Evolutionary conservation across 2,888 invertebrate species (phyloP).

Genomic region (Volucella bombylans): DNA sequence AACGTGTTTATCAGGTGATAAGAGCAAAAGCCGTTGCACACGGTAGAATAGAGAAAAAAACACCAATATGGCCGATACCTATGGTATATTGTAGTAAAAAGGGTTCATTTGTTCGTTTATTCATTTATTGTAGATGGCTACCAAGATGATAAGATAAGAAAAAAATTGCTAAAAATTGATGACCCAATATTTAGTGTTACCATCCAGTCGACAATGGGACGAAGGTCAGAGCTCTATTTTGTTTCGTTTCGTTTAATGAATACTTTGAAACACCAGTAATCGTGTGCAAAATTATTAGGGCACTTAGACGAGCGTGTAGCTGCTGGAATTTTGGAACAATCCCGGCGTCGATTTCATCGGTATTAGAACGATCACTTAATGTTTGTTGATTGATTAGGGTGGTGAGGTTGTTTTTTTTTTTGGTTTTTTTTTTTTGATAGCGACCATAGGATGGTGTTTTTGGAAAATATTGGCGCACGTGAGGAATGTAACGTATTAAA

Average conservation of each 20-base stretch:
- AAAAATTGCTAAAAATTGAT: background rate
- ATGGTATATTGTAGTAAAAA: background rate
- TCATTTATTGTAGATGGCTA: constrained; percentile 17
- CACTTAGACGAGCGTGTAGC: background rate
- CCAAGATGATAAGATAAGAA: constrained; percentile 57
- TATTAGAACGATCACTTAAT: constrained; percentile 21
- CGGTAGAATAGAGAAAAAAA: background rate
- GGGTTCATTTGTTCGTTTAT: background rate
- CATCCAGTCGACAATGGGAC: constrained; percentile 12
- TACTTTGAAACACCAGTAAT: background rate
- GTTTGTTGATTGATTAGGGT: constrained; percentile 46
- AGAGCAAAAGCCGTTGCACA: constrained; percentile 27
- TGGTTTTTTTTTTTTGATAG: no score
- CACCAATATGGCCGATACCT: constrained; percentile 21
- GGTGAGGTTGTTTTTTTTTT: background rate
- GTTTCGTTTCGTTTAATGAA: background rate
- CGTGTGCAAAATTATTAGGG: constrained; percentile 12
- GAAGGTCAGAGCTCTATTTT: constrained; percentile 19
- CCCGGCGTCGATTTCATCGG: background rate
- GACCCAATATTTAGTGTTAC: constrained; percentile 41
- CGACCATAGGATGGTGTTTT: constrained; percentile 2
- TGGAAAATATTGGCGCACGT: constrained; percentile 52
- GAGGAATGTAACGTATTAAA: constrained; percentile 45
- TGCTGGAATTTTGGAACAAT: constrained; percentile 22
- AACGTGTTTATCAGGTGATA: constrained; percentile 45